These are phyloP conservation scores for Nixonia krombeini DNA, from an alignment of 1,140 invertebrate genomes.

Conservation along the genomic window DNA sequence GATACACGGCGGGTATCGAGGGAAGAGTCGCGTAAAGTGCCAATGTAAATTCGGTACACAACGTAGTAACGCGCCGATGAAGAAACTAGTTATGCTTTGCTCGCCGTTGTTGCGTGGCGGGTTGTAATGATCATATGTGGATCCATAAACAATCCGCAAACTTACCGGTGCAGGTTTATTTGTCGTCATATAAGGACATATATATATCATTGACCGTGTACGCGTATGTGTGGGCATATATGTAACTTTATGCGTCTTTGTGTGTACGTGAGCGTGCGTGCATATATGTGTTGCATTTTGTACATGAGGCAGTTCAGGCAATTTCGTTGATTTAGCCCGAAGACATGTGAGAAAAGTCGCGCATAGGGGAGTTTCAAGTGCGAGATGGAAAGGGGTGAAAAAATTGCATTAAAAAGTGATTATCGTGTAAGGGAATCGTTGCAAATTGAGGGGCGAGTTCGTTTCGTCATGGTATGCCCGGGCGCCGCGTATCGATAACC, in stretches of 20 bases:
- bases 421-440: background rate
- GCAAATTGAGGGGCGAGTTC: too few relatives aligned
- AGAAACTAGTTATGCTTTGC: conserved; percentile 35
- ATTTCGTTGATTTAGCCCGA: too few relatives aligned
- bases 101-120: too few relatives aligned
- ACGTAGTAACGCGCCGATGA: conserved; percentile 21
- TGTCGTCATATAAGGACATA: conserved; percentile 6
- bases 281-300: background rate
- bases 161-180: too few relatives aligned
- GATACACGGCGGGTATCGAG: conserved; percentile 20
- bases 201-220: too few relatives aligned
- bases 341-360: conserved; percentile 9
- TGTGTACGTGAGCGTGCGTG: conserved; percentile 13
- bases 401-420: background rate
- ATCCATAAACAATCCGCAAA: too few relatives aligned
- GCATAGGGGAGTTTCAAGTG: conserved; percentile 1
- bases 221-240: too few relatives aligned
- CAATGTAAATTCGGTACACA: conserved; percentile 27
- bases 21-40: conserved; percentile 22
- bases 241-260: too few relatives aligned
- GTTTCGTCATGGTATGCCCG: too few relatives aligned
- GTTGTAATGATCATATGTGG: too few relatives aligned
- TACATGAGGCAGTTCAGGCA: background rate
- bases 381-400: too few relatives aligned
- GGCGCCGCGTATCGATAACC: too few relatives aligned